phyloP scores from a whole-genome alignment of 2,888 invertebrate species.

The Macaria notata region DNA sequence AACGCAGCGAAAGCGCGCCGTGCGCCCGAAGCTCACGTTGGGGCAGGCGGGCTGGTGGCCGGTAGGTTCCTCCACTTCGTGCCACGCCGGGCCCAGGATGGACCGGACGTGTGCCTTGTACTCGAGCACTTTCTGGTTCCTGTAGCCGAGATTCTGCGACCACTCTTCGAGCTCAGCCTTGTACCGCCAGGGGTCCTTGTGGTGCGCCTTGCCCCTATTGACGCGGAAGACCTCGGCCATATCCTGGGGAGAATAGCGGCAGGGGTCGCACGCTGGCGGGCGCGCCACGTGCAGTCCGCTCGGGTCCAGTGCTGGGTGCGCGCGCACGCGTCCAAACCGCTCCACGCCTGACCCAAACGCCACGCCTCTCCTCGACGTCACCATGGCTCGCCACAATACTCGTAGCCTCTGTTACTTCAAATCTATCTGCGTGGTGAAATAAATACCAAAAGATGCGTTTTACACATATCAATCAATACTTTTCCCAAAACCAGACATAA shows the following conservation, averaged over 20 bases:
- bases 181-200: slow-evolving; percentile 65
- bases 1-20: slow-evolving; percentile 44
- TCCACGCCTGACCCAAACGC: slow-evolving; percentile 47
- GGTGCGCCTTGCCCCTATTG: slow-evolving; percentile 40
- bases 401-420: too few relatives aligned
- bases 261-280: slow-evolving; percentile 59
- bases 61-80: slow-evolving; percentile 38
- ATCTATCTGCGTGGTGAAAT: too few relatives aligned
- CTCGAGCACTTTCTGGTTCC: slow-evolving; percentile 60
- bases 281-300: slow-evolving; percentile 50
- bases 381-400: neutral
- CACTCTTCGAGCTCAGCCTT: slow-evolving; percentile 68
- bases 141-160: slow-evolving; percentile 67
- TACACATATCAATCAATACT: too few relatives aligned
- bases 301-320: slow-evolving; percentile 61
- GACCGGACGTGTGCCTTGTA: slow-evolving; percentile 50
- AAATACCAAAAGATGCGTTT: too few relatives aligned
- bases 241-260: slow-evolving; percentile 55
- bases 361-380: slow-evolving; percentile 18
- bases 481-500: too few relatives aligned
- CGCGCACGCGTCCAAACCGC: slow-evolving; percentile 57
- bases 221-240: slow-evolving; percentile 49
- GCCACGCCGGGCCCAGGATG: slow-evolving; percentile 66
- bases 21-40: slow-evolving; percentile 64
- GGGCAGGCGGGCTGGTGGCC: slow-evolving; percentile 53